A percentile compares a stretch with the other conserved stretches of the same genome.
Evolutionary conservation across 2,113 vertebrate species (phyloP).

Genomic region (Pollimyrus isidori): DNA sequence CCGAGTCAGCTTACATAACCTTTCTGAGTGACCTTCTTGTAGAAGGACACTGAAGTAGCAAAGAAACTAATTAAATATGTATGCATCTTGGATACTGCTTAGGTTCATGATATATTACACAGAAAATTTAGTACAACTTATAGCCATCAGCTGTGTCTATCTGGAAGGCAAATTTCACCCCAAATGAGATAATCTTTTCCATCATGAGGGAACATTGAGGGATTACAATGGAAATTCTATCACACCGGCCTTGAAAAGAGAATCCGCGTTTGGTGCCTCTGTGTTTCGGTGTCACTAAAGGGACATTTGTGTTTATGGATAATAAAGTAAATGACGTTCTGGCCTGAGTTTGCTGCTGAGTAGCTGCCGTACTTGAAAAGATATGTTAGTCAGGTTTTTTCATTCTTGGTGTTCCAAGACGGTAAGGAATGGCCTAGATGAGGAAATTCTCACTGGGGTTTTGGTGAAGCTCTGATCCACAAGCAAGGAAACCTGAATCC

Average conservation of each 20-base stretch:
- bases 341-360: not conserved
- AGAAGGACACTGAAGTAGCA: not conserved
- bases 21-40: not conserved
- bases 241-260: not conserved
- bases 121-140: not conserved
- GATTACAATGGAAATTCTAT: not conserved
- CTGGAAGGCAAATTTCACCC: not conserved
- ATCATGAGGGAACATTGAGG: not conserved
- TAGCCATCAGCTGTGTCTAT: not conserved
- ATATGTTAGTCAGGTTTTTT: not conserved
- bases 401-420: not conserved
- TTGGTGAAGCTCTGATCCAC: not conserved
- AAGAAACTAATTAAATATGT: not conserved
- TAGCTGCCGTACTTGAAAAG: not conserved
- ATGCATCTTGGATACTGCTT: not conserved
- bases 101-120: not conserved
- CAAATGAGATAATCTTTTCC: not conserved
- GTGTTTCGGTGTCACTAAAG: not conserved
- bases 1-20: not conserved
- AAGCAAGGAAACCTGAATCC: not conserved
- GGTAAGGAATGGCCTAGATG: not conserved
- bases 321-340: not conserved
- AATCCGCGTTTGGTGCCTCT: not conserved
- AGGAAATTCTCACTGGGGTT: not conserved
- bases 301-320: not conserved